These are phyloP conservation scores for Threskiornis aethiopicus DNA, from an alignment of 2,797 vertebrate genomes.

Conservation along the genomic window DNA sequence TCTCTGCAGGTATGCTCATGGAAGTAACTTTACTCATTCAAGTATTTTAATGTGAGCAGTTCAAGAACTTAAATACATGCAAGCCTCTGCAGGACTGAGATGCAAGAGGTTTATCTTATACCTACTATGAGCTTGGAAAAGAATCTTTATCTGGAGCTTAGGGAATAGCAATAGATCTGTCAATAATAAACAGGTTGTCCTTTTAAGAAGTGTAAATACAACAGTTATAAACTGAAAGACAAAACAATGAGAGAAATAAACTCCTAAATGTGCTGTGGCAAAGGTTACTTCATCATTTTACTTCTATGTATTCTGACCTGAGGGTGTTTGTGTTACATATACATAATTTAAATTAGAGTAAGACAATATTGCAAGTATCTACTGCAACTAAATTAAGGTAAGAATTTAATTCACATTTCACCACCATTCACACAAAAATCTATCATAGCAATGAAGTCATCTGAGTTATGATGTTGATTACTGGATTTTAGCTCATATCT, in stretches of 20 bases:
- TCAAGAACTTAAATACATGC: background rate
- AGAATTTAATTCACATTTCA: background rate
- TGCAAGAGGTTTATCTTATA: background rate
- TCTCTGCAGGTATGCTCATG: fast-evolving
- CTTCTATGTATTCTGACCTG: background rate
- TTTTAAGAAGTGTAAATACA: background rate
- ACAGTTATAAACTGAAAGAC: background rate
- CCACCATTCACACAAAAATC: background rate
- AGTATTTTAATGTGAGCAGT: background rate
- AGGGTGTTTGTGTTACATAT: background rate
- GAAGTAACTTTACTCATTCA: background rate
- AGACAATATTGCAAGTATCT: background rate
- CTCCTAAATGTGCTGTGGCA: background rate
- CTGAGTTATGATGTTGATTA: background rate
- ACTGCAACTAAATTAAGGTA: background rate
- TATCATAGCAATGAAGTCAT: background rate
- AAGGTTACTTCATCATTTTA: background rate
- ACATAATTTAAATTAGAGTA: background rate
- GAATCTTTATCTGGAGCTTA: background rate
- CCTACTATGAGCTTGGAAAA: background rate
- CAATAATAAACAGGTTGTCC: background rate
- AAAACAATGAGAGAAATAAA: background rate
- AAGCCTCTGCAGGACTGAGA: background rate
- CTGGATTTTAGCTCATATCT: background rate
- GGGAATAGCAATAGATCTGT: background rate